Base-by-base conservation (phyloP, 2,888 invertebrate genomes). In the Diploptera punctata region DNA sequence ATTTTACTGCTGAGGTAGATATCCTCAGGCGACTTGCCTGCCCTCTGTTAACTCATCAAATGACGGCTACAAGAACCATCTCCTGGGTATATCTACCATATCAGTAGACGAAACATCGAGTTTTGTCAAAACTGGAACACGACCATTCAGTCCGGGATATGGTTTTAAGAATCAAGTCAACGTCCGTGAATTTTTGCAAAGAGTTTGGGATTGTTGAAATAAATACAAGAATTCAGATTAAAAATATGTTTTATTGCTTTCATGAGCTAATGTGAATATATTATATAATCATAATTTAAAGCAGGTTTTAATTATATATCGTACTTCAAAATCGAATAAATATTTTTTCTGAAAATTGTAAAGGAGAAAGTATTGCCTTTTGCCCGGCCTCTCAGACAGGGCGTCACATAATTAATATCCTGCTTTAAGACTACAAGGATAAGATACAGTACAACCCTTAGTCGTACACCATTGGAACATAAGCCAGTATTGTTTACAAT, bases 171-270 rank as follows among this genome's bases (percentile, higher is more conserved):
- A n/a, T n/a, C n/a, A n/a, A n/a, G n/a, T n/a, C n/a, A n/a, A n/a
- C 5, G 18, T 16, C 13, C 16, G 47, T 16, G 5, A 3, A 16
- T n/a, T 47, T 47, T 47, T 3, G 47, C 5, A 5, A 38, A 4
- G 47, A 16, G 47, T 47, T 47, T 47, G 47, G 3, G 16, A 16
- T 47, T 5, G 18, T 47, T 47, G 4, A 47, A 47, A 4, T 18
- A 33, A 33, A 57, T 10, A 19, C 29, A 52, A 24, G 19, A 21
- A 33, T 31, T 72, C 73, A 70, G 70, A 70, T 73, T 73, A 70
- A 73, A 73, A 73, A 73, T 73, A 73, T 73, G 73, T 67, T 73
- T 73, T 73, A 73, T 73, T 73, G 73, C 73, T 73, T 70, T 70
- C 70, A 73, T 73, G 73, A 73, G 70, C 73, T 73, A 70, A 73